Conservation (phyloP, 2,888 invertebrate species). For the Melieria omissa region DNA sequence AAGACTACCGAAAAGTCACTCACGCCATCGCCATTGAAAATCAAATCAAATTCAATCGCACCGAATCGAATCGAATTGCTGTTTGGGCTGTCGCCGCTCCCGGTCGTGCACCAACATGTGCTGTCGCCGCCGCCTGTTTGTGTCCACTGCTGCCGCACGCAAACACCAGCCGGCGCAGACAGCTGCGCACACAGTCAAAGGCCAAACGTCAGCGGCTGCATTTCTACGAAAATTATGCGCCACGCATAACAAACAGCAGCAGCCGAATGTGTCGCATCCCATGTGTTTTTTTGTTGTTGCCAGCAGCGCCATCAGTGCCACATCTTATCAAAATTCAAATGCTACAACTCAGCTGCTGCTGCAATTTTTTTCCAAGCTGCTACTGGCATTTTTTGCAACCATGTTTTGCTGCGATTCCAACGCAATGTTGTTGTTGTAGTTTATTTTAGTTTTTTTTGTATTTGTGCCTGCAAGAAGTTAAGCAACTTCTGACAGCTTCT, state of each 20-base stretch:
- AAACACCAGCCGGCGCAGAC: conserved; percentile 41
- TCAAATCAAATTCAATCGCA: conserved; percentile 24
- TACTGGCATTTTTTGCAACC: not conserved
- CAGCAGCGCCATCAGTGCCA: conserved; percentile 10
- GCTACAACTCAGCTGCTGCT: conserved; percentile 43
- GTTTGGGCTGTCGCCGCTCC: not conserved
- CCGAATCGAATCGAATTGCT: conserved; percentile 17
- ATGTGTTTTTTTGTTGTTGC: not conserved
- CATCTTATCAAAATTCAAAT: conserved; percentile 59
- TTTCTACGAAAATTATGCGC: conserved; percentile 21
- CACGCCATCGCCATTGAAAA: conserved; percentile 6
- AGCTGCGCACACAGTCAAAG: conserved; percentile 33
- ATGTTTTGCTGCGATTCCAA: not conserved
- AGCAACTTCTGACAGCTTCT: conserved; percentile 43
- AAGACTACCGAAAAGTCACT: no score
- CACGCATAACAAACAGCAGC: conserved; percentile 31
- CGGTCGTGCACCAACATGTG: conserved; percentile 11
- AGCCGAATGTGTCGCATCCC: conserved; percentile 6
- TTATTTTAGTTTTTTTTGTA: not conserved
- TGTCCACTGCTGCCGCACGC: conserved; percentile 13
- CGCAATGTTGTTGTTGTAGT: not conserved
- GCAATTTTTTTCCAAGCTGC: not conserved
- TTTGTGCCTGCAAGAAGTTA: conserved; percentile 21
- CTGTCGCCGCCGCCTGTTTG: conserved; percentile 25
- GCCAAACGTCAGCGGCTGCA: not conserved